Base-by-base conservation (phyloP, 2,797 vertebrate species). In the Podargus strigoides region DNA sequence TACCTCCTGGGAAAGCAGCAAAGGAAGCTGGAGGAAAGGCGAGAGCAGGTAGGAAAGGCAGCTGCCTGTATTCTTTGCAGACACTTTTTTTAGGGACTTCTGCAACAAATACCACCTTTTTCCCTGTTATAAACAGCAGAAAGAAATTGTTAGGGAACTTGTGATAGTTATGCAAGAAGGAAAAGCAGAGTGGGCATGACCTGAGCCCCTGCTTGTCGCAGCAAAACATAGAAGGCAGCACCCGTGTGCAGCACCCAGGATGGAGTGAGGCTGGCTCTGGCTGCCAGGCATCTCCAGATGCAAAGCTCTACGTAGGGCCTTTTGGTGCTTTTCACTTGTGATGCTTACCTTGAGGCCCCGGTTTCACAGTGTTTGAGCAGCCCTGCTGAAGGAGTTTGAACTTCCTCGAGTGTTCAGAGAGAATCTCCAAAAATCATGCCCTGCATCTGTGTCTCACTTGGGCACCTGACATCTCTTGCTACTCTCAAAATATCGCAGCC, bases 181-280 rank as follows among this genome's bases (percentile, higher is more conserved):
- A 62, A 72, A 69, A 79, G 19, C 37, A 72, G 44, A 60, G 26
- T 0, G 0, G 39, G 44, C 17, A 47, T 20, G 47, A 16, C 10
- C 27, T 36, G 39, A 86, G 19, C 2, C 5, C 5, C 14, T 12
- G 3, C 10, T 5, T 24, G 3, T 55, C 47, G 41, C 32, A 50
- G 12, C 27, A 82, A 79, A 60, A 26, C 1, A 5, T 19, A 26
- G 49, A 49, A 52, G 34, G 18, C 32, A 70, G 23, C 15, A 46
- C 14, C 10, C 8, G 5, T 3, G 2, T 37, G n/a, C 36, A 81
- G 37, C 20, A 13, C 5, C 12, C 0, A 0, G n/a, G 17, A 39
- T 0, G 0, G 24, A 74, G 28, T 1, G 7, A 70, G 63, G 8
- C 41, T 79, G 28, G 46, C n/a, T 75, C 34, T 55, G 30, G 7